These are phyloP conservation scores for Tachina grossa DNA, from an alignment of 2,888 invertebrate species.

Conservation along the genomic window DNA sequence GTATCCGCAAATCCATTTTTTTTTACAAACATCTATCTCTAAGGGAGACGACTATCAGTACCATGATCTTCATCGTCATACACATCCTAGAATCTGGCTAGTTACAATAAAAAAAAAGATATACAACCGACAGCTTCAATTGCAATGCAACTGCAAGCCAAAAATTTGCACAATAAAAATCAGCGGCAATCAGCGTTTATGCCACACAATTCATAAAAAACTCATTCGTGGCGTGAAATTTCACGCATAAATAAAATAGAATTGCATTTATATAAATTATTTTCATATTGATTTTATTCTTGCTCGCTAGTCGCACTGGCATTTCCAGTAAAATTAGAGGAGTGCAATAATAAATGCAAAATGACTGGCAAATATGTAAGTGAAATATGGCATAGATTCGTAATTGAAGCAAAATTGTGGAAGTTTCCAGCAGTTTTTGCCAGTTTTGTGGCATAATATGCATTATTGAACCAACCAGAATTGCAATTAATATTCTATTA, in stretches of 20 bases:
- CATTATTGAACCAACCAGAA: too few species aligned
- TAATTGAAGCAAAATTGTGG: too few species aligned
- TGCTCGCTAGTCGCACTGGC: conserved; percentile 3
- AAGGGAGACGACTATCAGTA: conserved; percentile 57
- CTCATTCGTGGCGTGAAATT: conserved; percentile 72
- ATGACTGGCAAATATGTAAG: too few species aligned
- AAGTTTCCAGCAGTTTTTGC: too few species aligned
- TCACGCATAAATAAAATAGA: conserved; percentile 71
- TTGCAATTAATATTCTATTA: too few species aligned
- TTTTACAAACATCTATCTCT: conserved; percentile 17
- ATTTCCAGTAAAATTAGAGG: conserved; percentile 15
- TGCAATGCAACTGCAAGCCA: conserved; percentile 44
- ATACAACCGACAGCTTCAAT: conserved; percentile 27
- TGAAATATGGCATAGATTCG: too few species aligned
- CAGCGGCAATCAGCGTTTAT: conserved; percentile 52
- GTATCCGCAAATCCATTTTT: background rate
- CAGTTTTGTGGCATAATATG: too few species aligned
- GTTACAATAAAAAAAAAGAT: conserved; percentile 39
- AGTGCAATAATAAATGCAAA: conserved; percentile 39
- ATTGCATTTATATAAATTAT: conserved; percentile 69
- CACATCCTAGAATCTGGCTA: conserved; percentile 31
- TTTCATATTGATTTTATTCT: conserved; percentile 38
- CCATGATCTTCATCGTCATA: conserved; percentile 45
- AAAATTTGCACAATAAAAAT: conserved; percentile 21
- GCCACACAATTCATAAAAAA: conserved; percentile 71